These are phyloP conservation scores for Lithophane socia DNA, from an alignment of 2,888 invertebrate genomes.

Conservation along the genomic window DNA sequence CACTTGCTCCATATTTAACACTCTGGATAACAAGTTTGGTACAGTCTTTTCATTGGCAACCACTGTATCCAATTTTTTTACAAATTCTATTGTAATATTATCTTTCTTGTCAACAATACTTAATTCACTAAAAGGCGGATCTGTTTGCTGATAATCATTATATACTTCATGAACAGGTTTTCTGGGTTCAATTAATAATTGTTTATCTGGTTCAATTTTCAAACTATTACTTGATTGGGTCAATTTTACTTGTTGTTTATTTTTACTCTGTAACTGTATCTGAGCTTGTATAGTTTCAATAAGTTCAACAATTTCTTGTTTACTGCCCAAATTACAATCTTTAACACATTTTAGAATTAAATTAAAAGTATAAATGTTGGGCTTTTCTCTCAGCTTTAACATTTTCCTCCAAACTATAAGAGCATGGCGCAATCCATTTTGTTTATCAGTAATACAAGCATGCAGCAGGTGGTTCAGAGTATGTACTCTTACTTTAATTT, in stretches of 20 bases:
- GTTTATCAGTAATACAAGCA: slow-evolving; percentile 95
- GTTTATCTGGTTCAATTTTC: slow-evolving; percentile 40
- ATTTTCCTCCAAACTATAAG: slow-evolving; percentile 97
- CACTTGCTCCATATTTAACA: slow-evolving; percentile 91
- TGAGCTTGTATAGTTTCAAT: slow-evolving; percentile 79
- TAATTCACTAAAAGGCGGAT: slow-evolving; percentile 28
- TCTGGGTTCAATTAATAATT: slow-evolving; percentile 35
- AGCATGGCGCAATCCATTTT: slow-evolving; percentile 95
- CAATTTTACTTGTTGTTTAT: slow-evolving; percentile 32
- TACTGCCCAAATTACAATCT: slow-evolving; percentile 95
- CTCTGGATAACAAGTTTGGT: slow-evolving; percentile 92
- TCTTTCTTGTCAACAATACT: slow-evolving; percentile 47
- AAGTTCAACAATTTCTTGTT: slow-evolving; percentile 90
- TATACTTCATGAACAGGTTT: not conserved
- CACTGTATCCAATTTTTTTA: slow-evolving; percentile 62
- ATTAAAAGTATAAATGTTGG: slow-evolving; percentile 94
- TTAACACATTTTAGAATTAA: slow-evolving; percentile 94
- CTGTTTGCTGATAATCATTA: not conserved
- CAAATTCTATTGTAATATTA: slow-evolving; percentile 67
- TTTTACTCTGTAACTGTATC: slow-evolving; percentile 62
- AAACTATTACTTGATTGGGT: slow-evolving; percentile 11
- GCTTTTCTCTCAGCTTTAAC: slow-evolving; percentile 91
- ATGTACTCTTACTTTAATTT: slow-evolving; percentile 91
- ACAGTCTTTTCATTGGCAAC: slow-evolving; percentile 73
- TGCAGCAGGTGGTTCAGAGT: slow-evolving; percentile 95